Base-by-base conservation (phyloP, 2,888 invertebrate genomes). In the Euphydryas editha region DNA sequence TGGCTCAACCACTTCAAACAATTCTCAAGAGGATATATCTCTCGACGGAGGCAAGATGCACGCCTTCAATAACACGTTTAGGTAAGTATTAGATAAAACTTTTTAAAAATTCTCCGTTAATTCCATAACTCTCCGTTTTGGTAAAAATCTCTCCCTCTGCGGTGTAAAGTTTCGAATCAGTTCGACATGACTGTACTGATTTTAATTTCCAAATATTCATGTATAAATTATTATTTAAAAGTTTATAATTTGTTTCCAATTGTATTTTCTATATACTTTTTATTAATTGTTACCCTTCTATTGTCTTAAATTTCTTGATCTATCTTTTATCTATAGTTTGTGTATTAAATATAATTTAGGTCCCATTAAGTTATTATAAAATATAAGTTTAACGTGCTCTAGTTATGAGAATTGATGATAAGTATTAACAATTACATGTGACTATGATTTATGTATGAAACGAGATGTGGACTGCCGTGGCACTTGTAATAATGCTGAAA, bases 1-100 rank as follows among this genome's bases (percentile, higher is more conserved):
- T 13, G 94, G 94, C 7, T 93, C 95, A 65, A 93, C 94, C 57
- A 93, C 95, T 58, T 94, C 94, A 73, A 96, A 96, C 93, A 95
- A 96, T 88, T 95, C 96, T 18, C 96, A 96, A 80, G 97, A 97
- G 82, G 96, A 96, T 86, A 95, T 95, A 75, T 96, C 96, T 62
- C 86, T 96, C 81, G 97, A 97, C 80, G 96, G 95, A 78, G 96
- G 96, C 78, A 97, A 97, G 93, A 95, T 97, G 88, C 95, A 97
- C 78, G 94, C 94, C 68, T 97, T 96, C 92, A 96, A 96, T 87
- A 95, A 94, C 86, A 94, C 95, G 63, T 96, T 96, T 93, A 96
- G 96, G 97, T 97, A 93, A 39, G 72, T 69, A 62, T 55, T 36
- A n/a, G n/a, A n/a, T n/a, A n/a, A n/a, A n/a, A n/a, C n/a, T n/a